These are phyloP conservation scores for Helostoma temminkii DNA, from an alignment of 2,797 vertebrate species.

Conservation along the genomic window DNA sequence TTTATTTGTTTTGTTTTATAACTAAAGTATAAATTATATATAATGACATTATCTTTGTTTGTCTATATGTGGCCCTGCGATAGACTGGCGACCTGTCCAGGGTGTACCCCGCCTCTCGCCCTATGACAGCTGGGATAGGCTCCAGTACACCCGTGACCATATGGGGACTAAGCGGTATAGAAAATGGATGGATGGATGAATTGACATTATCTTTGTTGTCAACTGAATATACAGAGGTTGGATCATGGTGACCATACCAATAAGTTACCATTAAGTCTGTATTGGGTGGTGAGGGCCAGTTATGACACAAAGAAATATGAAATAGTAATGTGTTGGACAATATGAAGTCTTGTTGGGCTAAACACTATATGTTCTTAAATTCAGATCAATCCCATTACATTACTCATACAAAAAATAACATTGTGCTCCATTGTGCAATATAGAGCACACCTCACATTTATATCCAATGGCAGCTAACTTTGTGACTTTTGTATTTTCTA, in stretches of 20 bases:
- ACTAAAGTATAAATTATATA: conserved; percentile 37
- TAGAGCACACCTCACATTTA: neutral
- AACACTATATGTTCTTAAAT: neutral
- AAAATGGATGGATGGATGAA: too few species aligned
- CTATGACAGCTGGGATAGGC: too few species aligned
- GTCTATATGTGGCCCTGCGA: too few species aligned
- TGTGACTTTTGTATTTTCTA: conserved; percentile 23
- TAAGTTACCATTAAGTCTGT: conserved; percentile 7
- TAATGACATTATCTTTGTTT: conserved; percentile 29
- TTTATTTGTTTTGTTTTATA: conserved; percentile 39
- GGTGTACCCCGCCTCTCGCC: too few species aligned
- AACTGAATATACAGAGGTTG: too few species aligned
- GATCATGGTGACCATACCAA: too few species aligned
- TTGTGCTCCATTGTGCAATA: conserved; percentile 12
- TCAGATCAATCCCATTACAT: neutral
- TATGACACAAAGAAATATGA: conserved; percentile 25
- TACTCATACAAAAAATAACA: neutral
- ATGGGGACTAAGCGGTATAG: too few species aligned
- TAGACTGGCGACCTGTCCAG: too few species aligned
- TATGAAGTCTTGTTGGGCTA: conserved; percentile 10
- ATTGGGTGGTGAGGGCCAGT: conserved; percentile 12
- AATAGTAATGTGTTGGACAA: conserved; percentile 1
- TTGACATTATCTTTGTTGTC: conserved; percentile 27
- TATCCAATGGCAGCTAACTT: conserved; percentile 38
- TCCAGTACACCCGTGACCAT: too few species aligned